These are phyloP conservation scores for Lutraria lutraria DNA, from an alignment of 2,888 invertebrate genomes.

Conservation along the genomic window DNA sequence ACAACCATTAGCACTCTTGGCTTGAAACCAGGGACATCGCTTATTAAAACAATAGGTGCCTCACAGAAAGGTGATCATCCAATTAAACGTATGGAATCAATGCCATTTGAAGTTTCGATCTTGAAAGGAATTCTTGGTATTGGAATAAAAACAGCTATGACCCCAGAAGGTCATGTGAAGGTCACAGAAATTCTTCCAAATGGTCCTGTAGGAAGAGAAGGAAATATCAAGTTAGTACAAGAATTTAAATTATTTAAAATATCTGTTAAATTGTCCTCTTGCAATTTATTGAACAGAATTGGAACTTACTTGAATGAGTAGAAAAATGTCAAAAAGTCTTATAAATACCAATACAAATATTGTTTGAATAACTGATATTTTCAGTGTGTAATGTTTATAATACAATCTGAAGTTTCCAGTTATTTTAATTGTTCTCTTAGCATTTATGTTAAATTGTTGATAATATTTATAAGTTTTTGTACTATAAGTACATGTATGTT, in stretches of 20 bases:
- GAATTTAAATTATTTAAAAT: neutral
- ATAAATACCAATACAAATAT: neutral
- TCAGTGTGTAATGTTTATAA: neutral
- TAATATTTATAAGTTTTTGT: neutral
- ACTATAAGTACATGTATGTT: neutral
- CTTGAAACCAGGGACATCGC: constrained; percentile 67
- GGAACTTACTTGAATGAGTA: neutral
- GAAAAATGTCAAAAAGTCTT: neutral
- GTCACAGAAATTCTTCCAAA: constrained; percentile 81
- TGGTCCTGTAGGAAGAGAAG: constrained; percentile 82
- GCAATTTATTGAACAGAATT: neutral
- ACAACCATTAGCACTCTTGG: constrained; percentile 69
- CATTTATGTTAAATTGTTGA: neutral
- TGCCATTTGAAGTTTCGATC: constrained; percentile 83
- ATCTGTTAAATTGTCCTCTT: no score
- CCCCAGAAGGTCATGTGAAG: constrained; percentile 75
- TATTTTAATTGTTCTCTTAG: neutral
- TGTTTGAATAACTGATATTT: neutral
- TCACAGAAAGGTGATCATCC: constrained; percentile 72
- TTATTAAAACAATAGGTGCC: constrained; percentile 54
- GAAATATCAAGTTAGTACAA: constrained; percentile 81
- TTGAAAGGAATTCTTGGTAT: constrained; percentile 84
- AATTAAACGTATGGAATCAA: constrained; percentile 76
- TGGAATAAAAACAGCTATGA: constrained; percentile 82
- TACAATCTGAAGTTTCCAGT: neutral